Conservation (phyloP, 2,888 invertebrate species). For the Trachelus troglodyta region DNA sequence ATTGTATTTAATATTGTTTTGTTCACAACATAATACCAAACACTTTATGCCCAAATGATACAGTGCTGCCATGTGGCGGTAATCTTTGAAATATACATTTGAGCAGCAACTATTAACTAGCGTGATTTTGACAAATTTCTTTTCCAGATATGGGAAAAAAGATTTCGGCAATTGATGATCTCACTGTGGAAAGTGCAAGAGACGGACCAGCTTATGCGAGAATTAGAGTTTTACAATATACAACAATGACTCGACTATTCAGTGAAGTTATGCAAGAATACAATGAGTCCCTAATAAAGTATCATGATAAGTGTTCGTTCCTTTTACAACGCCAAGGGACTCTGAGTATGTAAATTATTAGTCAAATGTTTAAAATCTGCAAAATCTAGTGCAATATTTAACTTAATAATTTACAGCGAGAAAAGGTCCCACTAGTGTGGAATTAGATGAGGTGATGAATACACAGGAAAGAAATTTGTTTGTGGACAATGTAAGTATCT, state of each 20-base stretch:
- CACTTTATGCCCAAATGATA: not conserved
- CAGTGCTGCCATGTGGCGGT: not conserved
- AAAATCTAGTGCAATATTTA: conserved; percentile 12
- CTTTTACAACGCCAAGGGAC: conserved; percentile 71
- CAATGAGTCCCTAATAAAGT: conserved; percentile 68
- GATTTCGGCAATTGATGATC: conserved; percentile 44
- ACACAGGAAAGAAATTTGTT: conserved; percentile 66
- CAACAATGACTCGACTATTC: conserved; percentile 67
- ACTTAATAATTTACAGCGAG: conserved; percentile 44
- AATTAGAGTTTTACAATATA: conserved; percentile 68
- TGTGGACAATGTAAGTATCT: conserved; percentile 68
- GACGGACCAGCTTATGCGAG: conserved; percentile 59
- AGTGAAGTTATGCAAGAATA: conserved; percentile 69
- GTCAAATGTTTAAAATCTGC: conserved; percentile 17
- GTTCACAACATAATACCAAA: not conserved
- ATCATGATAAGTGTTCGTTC: conserved; percentile 68
- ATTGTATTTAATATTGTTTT: not conserved
- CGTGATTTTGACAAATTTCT: not conserved
- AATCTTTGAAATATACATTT: conserved; percentile 1
- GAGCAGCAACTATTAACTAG: not conserved
- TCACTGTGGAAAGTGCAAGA: conserved; percentile 37
- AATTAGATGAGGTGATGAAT: conserved; percentile 64
- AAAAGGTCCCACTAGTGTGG: conserved; percentile 58
- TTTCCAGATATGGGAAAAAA: conserved; percentile 54
- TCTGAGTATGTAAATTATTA: conserved; percentile 66